phyloP scores from a whole-genome alignment of 2,797 vertebrate species.

The Bovichtus diacanthus region DNA sequence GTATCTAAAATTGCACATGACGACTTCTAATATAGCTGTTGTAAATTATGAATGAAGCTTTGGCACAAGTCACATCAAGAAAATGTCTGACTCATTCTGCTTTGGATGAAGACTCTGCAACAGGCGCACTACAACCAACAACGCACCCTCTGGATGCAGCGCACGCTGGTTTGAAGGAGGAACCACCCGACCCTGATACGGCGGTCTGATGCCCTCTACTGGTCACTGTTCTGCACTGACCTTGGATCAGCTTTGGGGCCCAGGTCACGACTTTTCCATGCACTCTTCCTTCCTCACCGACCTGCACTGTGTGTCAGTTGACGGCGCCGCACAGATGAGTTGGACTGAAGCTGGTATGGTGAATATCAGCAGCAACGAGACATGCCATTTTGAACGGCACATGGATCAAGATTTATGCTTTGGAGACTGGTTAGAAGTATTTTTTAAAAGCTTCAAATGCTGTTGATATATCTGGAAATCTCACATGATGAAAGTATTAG shows the following conservation, averaged over 20 bases:
- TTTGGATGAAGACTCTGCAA: slow-evolving; percentile 55
- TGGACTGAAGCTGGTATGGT: slow-evolving; percentile 7
- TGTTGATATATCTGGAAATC: slow-evolving; percentile 50
- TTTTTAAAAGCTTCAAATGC: slow-evolving; percentile 44
- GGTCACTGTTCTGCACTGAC: slow-evolving; percentile 56
- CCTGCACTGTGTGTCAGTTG: slow-evolving; percentile 29
- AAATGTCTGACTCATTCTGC: slow-evolving; percentile 61
- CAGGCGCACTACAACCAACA: slow-evolving; percentile 38
- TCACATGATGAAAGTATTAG: slow-evolving; percentile 31
- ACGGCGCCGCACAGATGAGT: slow-evolving; percentile 27
- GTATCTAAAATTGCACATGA: slow-evolving; percentile 66
- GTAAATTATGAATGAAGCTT: slow-evolving; percentile 70
- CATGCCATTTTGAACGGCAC: slow-evolving; percentile 6
- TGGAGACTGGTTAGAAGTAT: slow-evolving; percentile 26
- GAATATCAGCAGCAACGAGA: slow-evolving; percentile 14
- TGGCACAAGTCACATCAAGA: slow-evolving; percentile 63
- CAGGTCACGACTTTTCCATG: slow-evolving; percentile 13
- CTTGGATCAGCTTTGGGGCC: slow-evolving; percentile 25
- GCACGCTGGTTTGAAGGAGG: slow-evolving; percentile 22
- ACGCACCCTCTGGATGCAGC: slow-evolving; percentile 33
- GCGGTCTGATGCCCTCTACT: slow-evolving; percentile 71
- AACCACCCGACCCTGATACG: slow-evolving; percentile 16
- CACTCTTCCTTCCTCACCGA: slow-evolving; percentile 30
- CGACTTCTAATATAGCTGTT: slow-evolving; percentile 53
- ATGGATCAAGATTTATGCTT: slow-evolving; percentile 18